These are phyloP conservation scores for Sebastes melanostomus DNA, from an alignment of 2,797 vertebrate species.

Conservation along the genomic window DNA sequence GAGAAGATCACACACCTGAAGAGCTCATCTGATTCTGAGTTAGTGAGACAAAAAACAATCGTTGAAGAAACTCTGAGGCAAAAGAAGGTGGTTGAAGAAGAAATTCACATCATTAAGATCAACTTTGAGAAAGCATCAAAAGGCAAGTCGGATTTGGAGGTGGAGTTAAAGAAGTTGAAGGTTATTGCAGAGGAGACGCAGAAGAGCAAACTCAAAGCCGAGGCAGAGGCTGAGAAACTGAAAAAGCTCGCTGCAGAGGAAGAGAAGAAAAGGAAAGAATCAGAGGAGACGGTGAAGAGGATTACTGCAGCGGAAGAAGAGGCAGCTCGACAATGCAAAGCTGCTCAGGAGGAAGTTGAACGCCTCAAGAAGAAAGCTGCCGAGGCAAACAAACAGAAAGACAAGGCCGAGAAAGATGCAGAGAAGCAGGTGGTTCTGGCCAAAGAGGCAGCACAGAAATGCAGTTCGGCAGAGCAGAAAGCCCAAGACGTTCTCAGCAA, in stretches of 20 bases:
- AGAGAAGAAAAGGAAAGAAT: conserved; percentile 89
- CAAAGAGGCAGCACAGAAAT: conserved; percentile 90
- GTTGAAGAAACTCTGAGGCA: conserved; percentile 94
- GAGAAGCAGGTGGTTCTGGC: conserved; percentile 90
- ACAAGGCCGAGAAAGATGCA: conserved; percentile 88
- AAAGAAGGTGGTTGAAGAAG: conserved; percentile 92
- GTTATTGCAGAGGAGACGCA: conserved; percentile 86
- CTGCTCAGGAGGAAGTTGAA: conserved; percentile 90
- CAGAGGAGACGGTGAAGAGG: conserved; percentile 91
- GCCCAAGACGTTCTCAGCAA: conserved; percentile 87
- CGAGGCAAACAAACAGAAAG: conserved; percentile 89
- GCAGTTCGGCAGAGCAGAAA: conserved; percentile 87
- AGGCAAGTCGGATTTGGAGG: conserved; percentile 89
- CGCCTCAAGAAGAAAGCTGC: conserved; percentile 88
- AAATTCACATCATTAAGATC: conserved; percentile 90
- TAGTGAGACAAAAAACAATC: conserved; percentile 88
- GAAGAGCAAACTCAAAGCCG: conserved; percentile 89
- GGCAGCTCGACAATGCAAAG: conserved; percentile 87
- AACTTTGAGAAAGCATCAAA: conserved; percentile 91
- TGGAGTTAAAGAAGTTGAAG: conserved; percentile 90
- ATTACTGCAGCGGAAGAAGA: conserved; percentile 91
- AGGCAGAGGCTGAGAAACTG: conserved; percentile 88
- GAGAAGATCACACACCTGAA: conserved; percentile 91
- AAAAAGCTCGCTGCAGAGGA: conserved; percentile 88
- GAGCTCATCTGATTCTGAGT: conserved; percentile 87